These are phyloP conservation scores for Germaria angustata DNA, from an alignment of 2,888 invertebrate genomes.

Conservation along the genomic window DNA sequence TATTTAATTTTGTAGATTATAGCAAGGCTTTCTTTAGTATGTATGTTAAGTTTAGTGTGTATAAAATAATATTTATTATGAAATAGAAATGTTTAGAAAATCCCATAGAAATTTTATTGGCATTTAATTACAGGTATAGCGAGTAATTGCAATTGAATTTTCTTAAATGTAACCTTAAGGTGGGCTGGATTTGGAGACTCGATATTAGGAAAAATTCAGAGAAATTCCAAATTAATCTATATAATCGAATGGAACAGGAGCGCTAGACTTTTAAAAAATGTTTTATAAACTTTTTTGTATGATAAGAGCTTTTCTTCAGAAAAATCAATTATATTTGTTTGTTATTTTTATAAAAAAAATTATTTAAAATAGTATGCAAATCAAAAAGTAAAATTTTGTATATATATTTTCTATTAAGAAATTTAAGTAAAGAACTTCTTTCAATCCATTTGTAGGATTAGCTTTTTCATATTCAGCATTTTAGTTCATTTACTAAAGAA, in stretches of 20 bases:
- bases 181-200: not conserved
- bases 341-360: too few species aligned
- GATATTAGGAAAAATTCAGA: too few species aligned
- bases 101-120: conserved; percentile 8
- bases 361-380: too few species aligned
- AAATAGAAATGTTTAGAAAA: conserved; percentile 9
- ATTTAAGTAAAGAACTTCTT: too few species aligned
- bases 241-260: too few species aligned
- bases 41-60: not conserved
- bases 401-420: too few species aligned
- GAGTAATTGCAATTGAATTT: not conserved
- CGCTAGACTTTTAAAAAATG: too few species aligned
- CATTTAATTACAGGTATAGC: conserved; percentile 16
- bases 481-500: not conserved
- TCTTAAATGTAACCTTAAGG: not conserved
- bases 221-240: too few species aligned
- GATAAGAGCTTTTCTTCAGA: too few species aligned
- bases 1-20: conserved; percentile 19
- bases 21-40: not conserved
- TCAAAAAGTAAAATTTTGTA: too few species aligned
- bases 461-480: not conserved
- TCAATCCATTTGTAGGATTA: not conserved
- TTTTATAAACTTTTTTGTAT: too few species aligned
- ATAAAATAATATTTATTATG: conserved; percentile 24
- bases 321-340: too few species aligned